Evolutionary conservation across 2,888 invertebrate species (phyloP), one percentile per base, ranked within the genome.

Genomic region (Subacronicta megacephala): DNA sequence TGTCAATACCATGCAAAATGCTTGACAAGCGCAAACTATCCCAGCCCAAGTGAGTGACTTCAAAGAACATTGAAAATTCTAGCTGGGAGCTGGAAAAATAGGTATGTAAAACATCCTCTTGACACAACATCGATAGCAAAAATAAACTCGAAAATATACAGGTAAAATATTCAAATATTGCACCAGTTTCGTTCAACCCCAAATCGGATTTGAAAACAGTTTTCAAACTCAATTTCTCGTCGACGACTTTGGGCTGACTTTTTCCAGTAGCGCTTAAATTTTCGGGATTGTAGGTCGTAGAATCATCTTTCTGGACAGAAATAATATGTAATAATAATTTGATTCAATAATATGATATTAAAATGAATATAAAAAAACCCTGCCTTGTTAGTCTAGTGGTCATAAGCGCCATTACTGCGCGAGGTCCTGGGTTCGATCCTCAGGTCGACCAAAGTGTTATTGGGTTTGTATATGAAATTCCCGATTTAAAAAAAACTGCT

Each of bases 221-320:
- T 66, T 66, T 52, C 29, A 42, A 66, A 66, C 41, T 59, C 46
- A 44, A 65, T 55, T 46, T 36, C 15, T 35, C 46, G 42, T 4
- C 18, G 20, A 6, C 23, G 26, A 17, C 26, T 44, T 33, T 41
- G 31, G 1, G 31, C 26, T 35, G 23, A 50, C 29, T 42, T 50
- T 36, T 35, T 53, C 18, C 37, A 12, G 40, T 20, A 17, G 40
- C 16, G 17, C 29, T 33, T 7, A 42, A 49, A 45, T 50, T 46
- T 62, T 46, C 16, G 44, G 20, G 10, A 29, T 15, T 7, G 23
- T 31, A 29, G 36, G 51, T 41, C 16, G 33, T 3, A 18, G 3
- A 36, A 23, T 31, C 52, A 26, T 26, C 26, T 26, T 26, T 10
- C 9, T 26, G n/a, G n/a, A n/a, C n/a, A n/a, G n/a, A n/a, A n/a